phyloP scores from a whole-genome alignment of 2,113 vertebrate species.

The Salvator merianae region DNA sequence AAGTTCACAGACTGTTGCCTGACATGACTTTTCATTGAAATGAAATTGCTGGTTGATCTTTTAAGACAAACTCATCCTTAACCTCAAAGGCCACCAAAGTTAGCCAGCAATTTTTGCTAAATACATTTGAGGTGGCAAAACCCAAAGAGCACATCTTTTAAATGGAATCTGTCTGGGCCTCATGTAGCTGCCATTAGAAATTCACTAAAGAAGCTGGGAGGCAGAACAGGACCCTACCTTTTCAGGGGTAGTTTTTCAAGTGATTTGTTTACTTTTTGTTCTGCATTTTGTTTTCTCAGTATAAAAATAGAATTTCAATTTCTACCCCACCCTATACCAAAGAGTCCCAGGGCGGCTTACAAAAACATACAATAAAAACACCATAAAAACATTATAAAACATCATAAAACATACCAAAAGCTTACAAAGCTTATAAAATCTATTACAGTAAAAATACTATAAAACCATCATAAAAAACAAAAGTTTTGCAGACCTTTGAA shows the following conservation, averaged over 20 bases:
- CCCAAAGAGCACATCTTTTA: conserved; percentile 35
- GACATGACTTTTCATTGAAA: conserved; percentile 19
- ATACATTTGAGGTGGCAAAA: conserved; percentile 54
- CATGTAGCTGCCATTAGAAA: conserved; percentile 18
- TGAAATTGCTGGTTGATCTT: conserved; percentile 53
- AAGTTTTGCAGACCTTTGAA: neutral
- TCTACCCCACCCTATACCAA: too few species aligned
- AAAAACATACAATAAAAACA: too few species aligned
- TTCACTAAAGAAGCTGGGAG: neutral
- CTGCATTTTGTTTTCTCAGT: conserved; percentile 3
- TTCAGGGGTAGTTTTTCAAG: conserved; percentile 36
- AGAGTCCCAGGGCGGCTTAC: too few species aligned
- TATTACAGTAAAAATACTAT: too few species aligned
- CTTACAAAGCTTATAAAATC: too few species aligned
- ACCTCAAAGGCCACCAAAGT: conserved; percentile 20
- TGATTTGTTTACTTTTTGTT: neutral
- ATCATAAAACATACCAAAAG: too few species aligned
- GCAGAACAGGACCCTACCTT: conserved; percentile 37
- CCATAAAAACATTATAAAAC: too few species aligned
- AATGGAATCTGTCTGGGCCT: conserved; percentile 20
- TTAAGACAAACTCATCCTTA: conserved; percentile 45
- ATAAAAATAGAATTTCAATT: conserved; percentile 22
- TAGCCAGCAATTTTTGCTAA: conserved; percentile 52
- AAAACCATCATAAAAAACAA: too few species aligned
- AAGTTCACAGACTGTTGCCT: neutral